These are phyloP conservation scores for Manis crassicaudata DNA, from an alignment of 2,797 vertebrate genomes.

Conservation along the genomic window DNA sequence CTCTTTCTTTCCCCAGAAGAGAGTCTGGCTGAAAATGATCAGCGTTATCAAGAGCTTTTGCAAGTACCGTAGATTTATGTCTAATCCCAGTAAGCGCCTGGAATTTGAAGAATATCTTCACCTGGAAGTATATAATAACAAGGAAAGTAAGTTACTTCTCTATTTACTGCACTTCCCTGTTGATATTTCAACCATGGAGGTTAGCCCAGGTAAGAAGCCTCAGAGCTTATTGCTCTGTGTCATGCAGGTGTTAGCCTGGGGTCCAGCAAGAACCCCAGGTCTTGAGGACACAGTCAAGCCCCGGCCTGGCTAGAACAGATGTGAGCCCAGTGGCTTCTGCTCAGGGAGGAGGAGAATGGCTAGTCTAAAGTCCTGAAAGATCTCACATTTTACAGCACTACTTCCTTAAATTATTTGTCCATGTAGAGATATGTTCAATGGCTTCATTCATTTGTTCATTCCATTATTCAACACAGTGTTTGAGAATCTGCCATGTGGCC, in stretches of 20 bases:
- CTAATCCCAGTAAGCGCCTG: rapidly evolving
- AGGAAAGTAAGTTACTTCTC: slow-evolving; percentile 82
- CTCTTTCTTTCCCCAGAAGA: slow-evolving; percentile 64
- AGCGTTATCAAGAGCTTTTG: slow-evolving; percentile 80
- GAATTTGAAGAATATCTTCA: slow-evolving; percentile 82
- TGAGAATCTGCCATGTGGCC: neutral
- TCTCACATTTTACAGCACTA: neutral
- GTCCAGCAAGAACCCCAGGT: neutral
- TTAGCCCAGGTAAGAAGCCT: neutral
- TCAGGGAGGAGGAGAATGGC: neutral
- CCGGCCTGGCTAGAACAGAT: neutral
- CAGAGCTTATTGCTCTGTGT: neutral
- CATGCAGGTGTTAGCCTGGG: neutral
- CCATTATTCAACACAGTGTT: neutral
- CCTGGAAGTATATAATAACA: slow-evolving; percentile 74
- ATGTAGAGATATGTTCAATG: neutral
- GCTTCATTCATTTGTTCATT: neutral
- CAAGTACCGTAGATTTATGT: slow-evolving; percentile 80
- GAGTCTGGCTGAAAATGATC: slow-evolving; percentile 75
- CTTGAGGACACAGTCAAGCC: neutral
- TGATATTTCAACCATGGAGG: neutral
- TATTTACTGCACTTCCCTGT: neutral
- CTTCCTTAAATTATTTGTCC: neutral
- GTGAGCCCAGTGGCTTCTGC: neutral
- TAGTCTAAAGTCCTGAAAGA: neutral